Conservation (phyloP, 2,797 vertebrate genomes). For the Propithecus deckenii region DNA sequence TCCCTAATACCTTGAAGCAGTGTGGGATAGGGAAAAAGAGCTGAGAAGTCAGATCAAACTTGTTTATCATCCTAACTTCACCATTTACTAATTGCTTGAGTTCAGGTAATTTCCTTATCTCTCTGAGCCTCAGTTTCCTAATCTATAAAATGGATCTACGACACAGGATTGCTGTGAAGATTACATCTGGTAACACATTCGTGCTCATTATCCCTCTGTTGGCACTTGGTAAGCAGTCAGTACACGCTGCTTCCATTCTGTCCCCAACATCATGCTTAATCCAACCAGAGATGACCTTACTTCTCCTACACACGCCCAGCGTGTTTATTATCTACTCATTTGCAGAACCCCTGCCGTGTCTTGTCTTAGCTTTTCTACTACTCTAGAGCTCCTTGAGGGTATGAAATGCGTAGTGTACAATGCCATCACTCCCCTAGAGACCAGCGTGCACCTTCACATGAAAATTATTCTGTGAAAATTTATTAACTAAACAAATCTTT, state of each 20-base stretch:
- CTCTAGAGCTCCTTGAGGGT: not conserved
- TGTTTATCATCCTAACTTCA: not conserved
- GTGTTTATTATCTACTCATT: not conserved
- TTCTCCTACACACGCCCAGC: not conserved
- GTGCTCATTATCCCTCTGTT: rapidly evolving
- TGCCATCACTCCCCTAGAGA: not conserved
- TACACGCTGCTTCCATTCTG: rapidly evolving
- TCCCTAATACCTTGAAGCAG: not conserved
- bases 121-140: not conserved
- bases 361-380: not conserved
- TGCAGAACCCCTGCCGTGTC: rapidly evolving
- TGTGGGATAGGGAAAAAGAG: not conserved
- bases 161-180: not conserved
- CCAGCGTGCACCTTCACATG: not conserved
- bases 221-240: not conserved
- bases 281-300: not conserved
- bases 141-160: not conserved
- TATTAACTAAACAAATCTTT: not conserved
- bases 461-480: not conserved
- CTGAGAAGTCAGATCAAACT: not conserved
- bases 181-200: not conserved
- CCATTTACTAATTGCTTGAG: not conserved
- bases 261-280: too few species aligned
- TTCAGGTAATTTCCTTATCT: not conserved
- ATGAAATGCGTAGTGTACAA: rapidly evolving